phyloP scores from a whole-genome alignment of 37 sponge, comb jelly and placozoan species.

The Crambe crambe region DNA sequence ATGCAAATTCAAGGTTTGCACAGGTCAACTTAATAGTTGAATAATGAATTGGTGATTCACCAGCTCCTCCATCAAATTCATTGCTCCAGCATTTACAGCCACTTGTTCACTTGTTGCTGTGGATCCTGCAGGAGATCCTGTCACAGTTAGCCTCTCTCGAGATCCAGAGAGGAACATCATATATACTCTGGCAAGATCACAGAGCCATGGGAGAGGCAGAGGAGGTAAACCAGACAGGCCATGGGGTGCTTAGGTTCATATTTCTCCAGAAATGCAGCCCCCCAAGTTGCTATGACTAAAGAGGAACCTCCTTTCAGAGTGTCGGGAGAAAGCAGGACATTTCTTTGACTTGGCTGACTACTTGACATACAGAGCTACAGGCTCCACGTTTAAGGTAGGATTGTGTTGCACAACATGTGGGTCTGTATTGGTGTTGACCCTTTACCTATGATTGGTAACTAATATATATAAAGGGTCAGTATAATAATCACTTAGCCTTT shows the following conservation, averaged over 20 bases:
- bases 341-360: constrained; percentile 90
- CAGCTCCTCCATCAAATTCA: no score
- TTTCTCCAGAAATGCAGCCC: constrained; percentile 89
- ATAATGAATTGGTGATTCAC: background rate
- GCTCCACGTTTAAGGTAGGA: constrained; percentile 29
- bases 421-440: background rate
- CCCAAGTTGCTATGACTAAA: constrained; percentile 93
- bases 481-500: background rate
- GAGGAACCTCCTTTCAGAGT: constrained; percentile 46
- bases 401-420: no score
- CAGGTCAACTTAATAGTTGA: background rate
- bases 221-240: constrained; percentile 52
- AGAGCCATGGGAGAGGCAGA: constrained; percentile 69
- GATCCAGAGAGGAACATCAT: constrained; percentile 56
- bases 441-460: background rate
- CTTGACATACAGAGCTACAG: constrained; percentile 80
- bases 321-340: constrained; percentile 78
- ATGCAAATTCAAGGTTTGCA: no score
- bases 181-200: constrained; percentile 93
- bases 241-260: constrained; percentile 61
- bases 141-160: constrained; percentile 55
- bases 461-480: background rate
- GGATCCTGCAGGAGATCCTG: constrained; percentile 55
- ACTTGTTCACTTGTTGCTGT: constrained; percentile 84
- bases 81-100: constrained; percentile 79